A percentile compares a stretch with the other conserved stretches of the same genome.
These are phyloP conservation scores for Probaryconus sp. DNA, from an alignment of 1,140 invertebrate species.

Conservation along the genomic window DNA sequence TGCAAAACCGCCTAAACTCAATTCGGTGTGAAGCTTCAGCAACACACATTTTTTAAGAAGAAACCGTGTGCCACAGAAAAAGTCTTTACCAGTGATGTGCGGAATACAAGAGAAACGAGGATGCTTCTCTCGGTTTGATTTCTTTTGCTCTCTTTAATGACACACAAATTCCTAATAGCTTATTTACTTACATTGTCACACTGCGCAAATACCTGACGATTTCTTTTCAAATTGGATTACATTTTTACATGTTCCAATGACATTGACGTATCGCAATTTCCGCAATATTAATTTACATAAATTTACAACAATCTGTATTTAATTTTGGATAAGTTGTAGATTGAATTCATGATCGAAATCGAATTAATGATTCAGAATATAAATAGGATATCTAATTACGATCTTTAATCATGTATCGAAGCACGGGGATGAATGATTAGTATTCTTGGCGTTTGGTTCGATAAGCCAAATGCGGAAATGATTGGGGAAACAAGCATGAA, in stretches of 20 bases:
- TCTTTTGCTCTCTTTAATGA: too few species aligned
- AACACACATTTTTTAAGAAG: conserved; percentile 40
- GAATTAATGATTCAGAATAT: conserved; percentile 27
- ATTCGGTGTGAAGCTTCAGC: conserved; percentile 35
- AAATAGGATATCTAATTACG: conserved; percentile 26
- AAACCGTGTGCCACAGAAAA: conserved; percentile 26
- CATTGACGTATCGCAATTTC: too few species aligned
- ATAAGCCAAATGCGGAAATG: conserved; percentile 33
- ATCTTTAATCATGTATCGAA: conserved; percentile 20
- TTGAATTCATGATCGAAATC: conserved; percentile 9
- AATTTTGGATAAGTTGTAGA: too few species aligned
- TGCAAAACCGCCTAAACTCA: conserved; percentile 54
- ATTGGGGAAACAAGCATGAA: conserved; percentile 25
- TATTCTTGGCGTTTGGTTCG: conserved; percentile 26
- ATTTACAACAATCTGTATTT: too few species aligned
- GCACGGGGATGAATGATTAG: conserved; percentile 34
- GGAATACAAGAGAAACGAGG: conserved; percentile 27
- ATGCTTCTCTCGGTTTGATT: neutral
- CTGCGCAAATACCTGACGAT: too few species aligned
- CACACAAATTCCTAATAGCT: too few species aligned
- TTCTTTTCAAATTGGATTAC: too few species aligned
- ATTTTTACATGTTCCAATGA: too few species aligned
- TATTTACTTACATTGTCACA: too few species aligned
- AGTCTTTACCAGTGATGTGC: conserved; percentile 38
- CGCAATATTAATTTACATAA: too few species aligned